These are phyloP conservation scores for Drosophila pectinifera DNA, from an alignment of 1,140 invertebrate genomes.

Conservation along the genomic window DNA sequence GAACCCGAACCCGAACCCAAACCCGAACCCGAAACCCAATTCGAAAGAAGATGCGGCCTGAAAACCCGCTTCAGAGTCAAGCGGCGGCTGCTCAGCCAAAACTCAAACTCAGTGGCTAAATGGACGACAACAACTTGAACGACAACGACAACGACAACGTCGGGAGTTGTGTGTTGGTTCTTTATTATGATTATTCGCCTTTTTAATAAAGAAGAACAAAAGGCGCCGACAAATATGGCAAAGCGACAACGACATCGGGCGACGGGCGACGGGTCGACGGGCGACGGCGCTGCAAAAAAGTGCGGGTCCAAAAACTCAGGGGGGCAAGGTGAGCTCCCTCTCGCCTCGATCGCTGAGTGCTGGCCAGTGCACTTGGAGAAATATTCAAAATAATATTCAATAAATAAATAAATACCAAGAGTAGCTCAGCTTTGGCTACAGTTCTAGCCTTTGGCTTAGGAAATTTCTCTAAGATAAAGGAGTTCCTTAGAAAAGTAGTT, in stretches of 20 bases:
- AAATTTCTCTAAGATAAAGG: too few species aligned
- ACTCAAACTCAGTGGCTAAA: conserved; percentile 81
- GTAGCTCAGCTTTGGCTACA: too few species aligned
- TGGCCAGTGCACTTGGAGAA: not conserved
- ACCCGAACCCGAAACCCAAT: conserved; percentile 22
- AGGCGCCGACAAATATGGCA: conserved; percentile 82
- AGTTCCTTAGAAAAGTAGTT: too few species aligned
- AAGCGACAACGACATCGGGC: conserved; percentile 38
- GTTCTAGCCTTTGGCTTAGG: too few species aligned
- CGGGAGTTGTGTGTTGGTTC: conserved; percentile 71
- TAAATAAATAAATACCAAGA: too few species aligned
- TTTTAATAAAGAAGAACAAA: conserved; percentile 84
- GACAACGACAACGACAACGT: conserved; percentile 28
- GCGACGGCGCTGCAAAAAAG: conserved; percentile 5
- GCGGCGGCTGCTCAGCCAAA: conserved; percentile 71
- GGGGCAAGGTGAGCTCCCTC: conserved; percentile 11
- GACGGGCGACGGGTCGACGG: too few species aligned
- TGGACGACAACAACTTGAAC: conserved; percentile 70
- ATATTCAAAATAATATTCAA: not conserved
- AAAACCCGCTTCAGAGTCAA: conserved; percentile 55
- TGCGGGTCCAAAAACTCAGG: conserved; percentile 20
- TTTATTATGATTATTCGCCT: conserved; percentile 83
- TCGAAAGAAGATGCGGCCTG: conserved; percentile 42
- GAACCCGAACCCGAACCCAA: not conserved
- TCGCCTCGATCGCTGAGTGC: not conserved